Percentiles rank a stretch among this genome's conserved stretches.
phyloP scores from a whole-genome alignment of 2,888 invertebrate species.

The Dastarcus helophoroides region DNA sequence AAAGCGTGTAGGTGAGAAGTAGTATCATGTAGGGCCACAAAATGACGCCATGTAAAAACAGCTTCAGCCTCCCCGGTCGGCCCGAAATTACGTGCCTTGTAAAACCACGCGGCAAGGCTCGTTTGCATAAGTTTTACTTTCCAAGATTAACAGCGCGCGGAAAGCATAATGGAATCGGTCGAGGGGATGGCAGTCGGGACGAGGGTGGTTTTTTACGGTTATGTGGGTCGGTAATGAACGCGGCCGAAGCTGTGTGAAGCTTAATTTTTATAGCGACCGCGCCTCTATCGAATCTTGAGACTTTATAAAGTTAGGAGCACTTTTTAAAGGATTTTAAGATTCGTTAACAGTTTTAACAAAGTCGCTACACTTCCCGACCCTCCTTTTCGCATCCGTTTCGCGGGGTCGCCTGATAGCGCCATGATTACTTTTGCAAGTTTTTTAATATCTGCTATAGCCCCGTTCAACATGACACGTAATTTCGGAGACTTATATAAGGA shows the following conservation, averaged over 20 bases:
- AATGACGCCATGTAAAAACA: conserved; percentile 29
- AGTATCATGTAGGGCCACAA: too few relatives aligned
- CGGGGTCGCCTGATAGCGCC: conserved; percentile 18
- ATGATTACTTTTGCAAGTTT: conserved; percentile 35
- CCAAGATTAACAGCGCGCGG: conserved; percentile 37
- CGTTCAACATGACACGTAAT: conserved; percentile 32
- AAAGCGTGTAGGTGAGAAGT: too few relatives aligned
- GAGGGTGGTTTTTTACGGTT: conserved; percentile 33
- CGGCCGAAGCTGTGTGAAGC: conserved; percentile 30
- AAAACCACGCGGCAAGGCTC: conserved; percentile 38
- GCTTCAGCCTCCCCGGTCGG: conserved; percentile 13
- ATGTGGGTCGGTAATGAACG: conserved; percentile 34
- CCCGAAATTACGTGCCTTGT: conserved; percentile 36
- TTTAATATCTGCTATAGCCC: conserved; percentile 34
- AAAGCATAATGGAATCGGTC: conserved; percentile 35
- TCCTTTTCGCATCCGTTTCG: conserved; percentile 19
- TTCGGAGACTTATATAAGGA: too few relatives aligned
- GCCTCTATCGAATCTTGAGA: conserved; percentile 30
- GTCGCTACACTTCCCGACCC: conserved; percentile 31
- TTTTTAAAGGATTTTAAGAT: conserved; percentile 38
- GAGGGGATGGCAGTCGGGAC: neutral
- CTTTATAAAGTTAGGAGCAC: conserved; percentile 34
- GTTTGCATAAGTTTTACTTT: conserved; percentile 40
- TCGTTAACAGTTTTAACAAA: conserved; percentile 39
- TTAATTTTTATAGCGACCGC: conserved; percentile 35